A percentile compares a stretch with the other conserved stretches of the same genome.
These are phyloP conservation scores for Trichogramma pretiosum DNA, from an alignment of 1,140 invertebrate species.

Conservation along the genomic window DNA sequence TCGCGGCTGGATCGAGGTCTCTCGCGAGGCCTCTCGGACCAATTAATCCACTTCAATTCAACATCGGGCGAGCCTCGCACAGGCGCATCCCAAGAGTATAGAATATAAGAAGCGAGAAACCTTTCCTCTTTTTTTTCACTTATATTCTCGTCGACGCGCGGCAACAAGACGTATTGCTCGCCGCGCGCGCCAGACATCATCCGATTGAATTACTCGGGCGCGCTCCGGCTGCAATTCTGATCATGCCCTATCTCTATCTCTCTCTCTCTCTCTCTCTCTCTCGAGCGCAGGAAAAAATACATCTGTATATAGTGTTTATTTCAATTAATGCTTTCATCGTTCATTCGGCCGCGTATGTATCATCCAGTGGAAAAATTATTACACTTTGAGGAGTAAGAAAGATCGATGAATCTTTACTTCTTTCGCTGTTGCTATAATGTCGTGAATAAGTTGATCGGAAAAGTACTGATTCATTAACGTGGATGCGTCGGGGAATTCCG, in stretches of 20 bases:
- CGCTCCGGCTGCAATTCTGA: not conserved
- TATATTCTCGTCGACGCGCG: constrained; percentile 18
- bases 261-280: not conserved
- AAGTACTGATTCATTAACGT: no score
- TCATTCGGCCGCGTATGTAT: no score
- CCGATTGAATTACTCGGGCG: constrained; percentile 4
- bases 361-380: no score
- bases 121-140: constrained; percentile 25
- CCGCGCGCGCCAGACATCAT: not conserved
- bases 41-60: constrained; percentile 40
- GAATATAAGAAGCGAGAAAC: constrained; percentile 18
- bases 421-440: no score
- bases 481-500: no score
- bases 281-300: not conserved
- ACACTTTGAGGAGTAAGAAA: no score
- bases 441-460: no score
- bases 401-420: no score
- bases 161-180: constrained; percentile 33
- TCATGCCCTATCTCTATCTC: not conserved
- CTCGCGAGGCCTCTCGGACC: constrained; percentile 38
- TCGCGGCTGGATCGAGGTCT: constrained; percentile 19
- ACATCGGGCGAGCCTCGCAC: constrained; percentile 22
- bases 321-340: no score
- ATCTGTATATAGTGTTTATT: no score
- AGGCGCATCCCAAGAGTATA: constrained; percentile 27